Conservation (phyloP, 1,140 invertebrate species). For the Trichomalopsis sarcophagae region DNA sequence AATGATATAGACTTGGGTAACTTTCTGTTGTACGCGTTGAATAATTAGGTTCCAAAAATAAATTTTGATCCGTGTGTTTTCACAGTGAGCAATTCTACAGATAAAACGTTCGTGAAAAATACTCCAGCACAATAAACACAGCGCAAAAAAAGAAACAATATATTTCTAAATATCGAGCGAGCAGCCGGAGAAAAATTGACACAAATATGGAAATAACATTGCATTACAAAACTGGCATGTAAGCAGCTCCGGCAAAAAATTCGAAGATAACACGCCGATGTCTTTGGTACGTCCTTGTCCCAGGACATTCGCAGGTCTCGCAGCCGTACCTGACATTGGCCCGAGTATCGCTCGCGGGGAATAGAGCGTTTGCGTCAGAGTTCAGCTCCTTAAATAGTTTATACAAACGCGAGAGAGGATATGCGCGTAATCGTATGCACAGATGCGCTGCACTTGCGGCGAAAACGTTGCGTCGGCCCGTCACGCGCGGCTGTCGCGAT, state of each 20-base stretch:
- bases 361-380: not conserved
- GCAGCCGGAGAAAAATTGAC: not conserved
- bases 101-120: too few relatives aligned
- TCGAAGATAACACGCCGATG: not conserved
- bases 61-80: too few relatives aligned
- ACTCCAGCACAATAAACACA: too few relatives aligned
- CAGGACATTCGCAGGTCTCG: not conserved
- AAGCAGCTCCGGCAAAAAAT: too few relatives aligned
- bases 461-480: not conserved
- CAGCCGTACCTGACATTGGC: not conserved
- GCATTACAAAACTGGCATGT: not conserved
- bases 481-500: too few relatives aligned
- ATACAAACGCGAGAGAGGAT: not conserved
- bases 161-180: too few relatives aligned
- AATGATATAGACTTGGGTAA: too few relatives aligned
- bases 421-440: not conserved
- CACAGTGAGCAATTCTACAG: too few relatives aligned
- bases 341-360: not conserved
- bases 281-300: not conserved
- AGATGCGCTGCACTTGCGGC: not conserved
- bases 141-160: too few relatives aligned
- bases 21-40: too few relatives aligned
- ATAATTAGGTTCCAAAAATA: too few relatives aligned
- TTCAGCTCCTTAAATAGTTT: constrained; percentile 6
- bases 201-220: not conserved